A percentile compares a stretch with the other conserved stretches of the same genome.
phyloP scores from a whole-genome alignment of 35 echinoderm and acorn worm species.

The Hemicentrotus pulcherrimus region DNA sequence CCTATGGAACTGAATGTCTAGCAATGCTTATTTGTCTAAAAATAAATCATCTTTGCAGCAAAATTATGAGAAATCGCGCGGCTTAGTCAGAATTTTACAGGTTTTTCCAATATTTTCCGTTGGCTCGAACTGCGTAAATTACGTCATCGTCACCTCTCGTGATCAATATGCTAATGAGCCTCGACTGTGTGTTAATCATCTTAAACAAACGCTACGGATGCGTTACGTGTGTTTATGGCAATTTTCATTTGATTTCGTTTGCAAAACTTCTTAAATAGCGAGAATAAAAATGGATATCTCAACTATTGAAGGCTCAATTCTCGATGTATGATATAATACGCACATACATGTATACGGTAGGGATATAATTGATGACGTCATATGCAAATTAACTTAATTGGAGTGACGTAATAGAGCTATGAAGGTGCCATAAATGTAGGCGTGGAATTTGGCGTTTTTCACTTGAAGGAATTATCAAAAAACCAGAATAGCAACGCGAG shows the following conservation, averaged over 20 bases:
- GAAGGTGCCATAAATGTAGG: neutral
- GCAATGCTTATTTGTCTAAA: neutral
- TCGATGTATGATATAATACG: neutral
- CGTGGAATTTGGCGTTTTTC: neutral
- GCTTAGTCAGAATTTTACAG: neutral
- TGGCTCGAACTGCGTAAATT: neutral
- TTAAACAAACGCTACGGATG: neutral
- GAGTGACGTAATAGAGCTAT: neutral
- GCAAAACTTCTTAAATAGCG: neutral
- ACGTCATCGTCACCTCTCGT: conserved; percentile 33
- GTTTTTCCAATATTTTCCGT: neutral
- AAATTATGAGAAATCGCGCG: neutral
- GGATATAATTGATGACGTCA: neutral
- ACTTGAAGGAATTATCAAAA: neutral
- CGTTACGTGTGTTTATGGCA: neutral
- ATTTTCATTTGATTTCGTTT: neutral
- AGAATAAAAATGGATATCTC: neutral
- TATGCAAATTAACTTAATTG: conserved; percentile 16
- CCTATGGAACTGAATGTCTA: neutral
- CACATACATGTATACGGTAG: neutral
- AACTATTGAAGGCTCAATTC: neutral
- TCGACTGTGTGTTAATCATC: neutral
- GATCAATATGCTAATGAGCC: conserved; percentile 27
- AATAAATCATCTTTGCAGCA: neutral
- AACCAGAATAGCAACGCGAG: neutral